Evolutionary conservation across 2,113 vertebrate species (phyloP).

Genomic region (Trematocara zebra): DNA sequence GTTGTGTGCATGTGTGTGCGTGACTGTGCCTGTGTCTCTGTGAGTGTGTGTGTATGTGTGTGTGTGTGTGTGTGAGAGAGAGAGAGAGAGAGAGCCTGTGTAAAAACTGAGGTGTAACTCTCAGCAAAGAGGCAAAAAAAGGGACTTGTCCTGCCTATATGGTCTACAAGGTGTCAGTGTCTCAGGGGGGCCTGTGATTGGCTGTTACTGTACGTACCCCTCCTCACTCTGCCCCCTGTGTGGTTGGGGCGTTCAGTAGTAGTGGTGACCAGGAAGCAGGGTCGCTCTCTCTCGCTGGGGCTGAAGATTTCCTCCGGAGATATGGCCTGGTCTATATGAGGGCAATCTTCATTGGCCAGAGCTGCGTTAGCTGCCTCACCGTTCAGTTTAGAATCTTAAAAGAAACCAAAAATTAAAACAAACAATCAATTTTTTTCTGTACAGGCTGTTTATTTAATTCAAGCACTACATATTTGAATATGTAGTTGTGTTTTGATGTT

Average conservation of each 20-base stretch:
- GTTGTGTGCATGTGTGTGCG: background rate
- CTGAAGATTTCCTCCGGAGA: conserved; percentile 97
- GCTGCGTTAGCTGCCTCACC: conserved; percentile 96
- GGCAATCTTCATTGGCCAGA: conserved; percentile 98
- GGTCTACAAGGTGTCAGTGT: conserved; percentile 57
- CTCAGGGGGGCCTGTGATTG: conserved; percentile 66
- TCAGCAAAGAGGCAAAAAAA: conserved; percentile 17
- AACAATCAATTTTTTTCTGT: background rate
- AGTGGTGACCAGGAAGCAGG: conserved; percentile 98
- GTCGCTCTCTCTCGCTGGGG: conserved; percentile 90
- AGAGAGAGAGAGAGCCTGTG: background rate
- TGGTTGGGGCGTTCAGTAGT: conserved; percentile 94
- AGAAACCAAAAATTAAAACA: conserved; percentile 27
- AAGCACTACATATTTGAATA: background rate
- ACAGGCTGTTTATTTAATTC: background rate
- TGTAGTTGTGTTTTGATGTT: background rate
- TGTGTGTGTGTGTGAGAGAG: background rate
- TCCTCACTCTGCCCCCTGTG: conserved; percentile 93
- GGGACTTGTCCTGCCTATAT: conserved; percentile 43
- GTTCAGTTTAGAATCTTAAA: conserved; percentile 95
- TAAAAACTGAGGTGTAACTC: conserved; percentile 34
- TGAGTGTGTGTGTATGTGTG: background rate
- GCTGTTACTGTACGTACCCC: conserved; percentile 91
- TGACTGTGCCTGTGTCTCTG: background rate
- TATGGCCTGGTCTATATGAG: conserved; percentile 98